Percentiles rank a stretch among this genome's conserved stretches.
phyloP scores from a whole-genome alignment of 2,113 vertebrate species.

The Epinephelus moara region DNA sequence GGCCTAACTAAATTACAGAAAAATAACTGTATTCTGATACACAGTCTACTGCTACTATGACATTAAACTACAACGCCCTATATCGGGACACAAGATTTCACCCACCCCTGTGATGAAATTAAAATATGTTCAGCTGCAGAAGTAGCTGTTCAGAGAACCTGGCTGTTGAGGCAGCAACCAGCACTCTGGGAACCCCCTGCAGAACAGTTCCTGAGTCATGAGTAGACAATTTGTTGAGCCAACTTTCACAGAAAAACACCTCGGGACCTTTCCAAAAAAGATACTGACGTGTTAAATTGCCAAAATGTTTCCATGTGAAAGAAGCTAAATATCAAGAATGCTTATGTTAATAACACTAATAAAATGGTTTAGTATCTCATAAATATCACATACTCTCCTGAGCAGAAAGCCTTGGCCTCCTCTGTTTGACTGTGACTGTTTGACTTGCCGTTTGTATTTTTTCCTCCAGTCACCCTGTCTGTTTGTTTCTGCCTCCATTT shows the following conservation, averaged over 20 bases:
- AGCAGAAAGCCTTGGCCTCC: neutral
- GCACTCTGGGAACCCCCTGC: neutral
- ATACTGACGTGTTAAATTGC: neutral
- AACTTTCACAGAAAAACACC: neutral
- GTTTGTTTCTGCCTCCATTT: conserved; percentile 47
- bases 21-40: too few species aligned
- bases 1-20: too few species aligned
- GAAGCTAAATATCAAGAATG: neutral
- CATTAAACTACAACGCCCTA: too few species aligned
- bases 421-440: neutral
- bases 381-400: neutral
- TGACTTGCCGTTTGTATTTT: conserved; percentile 6
- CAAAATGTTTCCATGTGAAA: neutral
- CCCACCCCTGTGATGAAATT: too few species aligned
- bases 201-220: neutral
- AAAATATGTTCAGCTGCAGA: too few species aligned
- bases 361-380: neutral
- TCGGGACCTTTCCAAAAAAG: neutral
- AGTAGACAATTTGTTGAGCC: neutral
- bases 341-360: neutral
- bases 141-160: too few species aligned
- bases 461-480: conserved; percentile 16
- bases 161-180: too few species aligned
- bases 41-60: too few species aligned
- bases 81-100: too few species aligned